phyloP scores from a whole-genome alignment of 2,113 vertebrate genomes.

The Elgaria multicarinata region DNA sequence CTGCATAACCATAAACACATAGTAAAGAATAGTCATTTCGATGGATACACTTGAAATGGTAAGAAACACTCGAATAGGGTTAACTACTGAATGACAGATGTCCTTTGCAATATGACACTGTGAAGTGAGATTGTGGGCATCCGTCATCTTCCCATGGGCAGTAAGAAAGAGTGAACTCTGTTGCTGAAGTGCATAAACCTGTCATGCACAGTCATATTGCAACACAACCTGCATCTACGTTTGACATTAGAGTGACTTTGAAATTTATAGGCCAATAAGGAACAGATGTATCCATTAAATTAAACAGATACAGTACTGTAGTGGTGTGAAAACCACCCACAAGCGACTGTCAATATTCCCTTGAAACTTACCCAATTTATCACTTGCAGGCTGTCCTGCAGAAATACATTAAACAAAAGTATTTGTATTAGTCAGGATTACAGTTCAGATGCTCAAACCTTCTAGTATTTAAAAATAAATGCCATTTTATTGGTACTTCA shows the following conservation, averaged over 20 bases:
- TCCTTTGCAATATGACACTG: fast-evolving
- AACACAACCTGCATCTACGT: slow-evolving; percentile 36
- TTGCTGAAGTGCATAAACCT: slow-evolving; percentile 42
- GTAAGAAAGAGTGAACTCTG: slow-evolving; percentile 37
- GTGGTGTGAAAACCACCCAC: not conserved
- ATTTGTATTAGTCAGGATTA: slow-evolving; percentile 27
- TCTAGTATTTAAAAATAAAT: slow-evolving; percentile 15
- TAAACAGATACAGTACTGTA: slow-evolving; percentile 26
- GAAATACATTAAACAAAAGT: not conserved
- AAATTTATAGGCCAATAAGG: slow-evolving; percentile 50
- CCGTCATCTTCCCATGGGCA: slow-evolving; percentile 32
- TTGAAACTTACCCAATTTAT: slow-evolving; percentile 35
- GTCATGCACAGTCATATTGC: slow-evolving; percentile 33
- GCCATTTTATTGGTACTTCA: not conserved
- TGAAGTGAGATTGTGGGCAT: not conserved
- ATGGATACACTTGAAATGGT: not conserved
- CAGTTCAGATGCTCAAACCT: slow-evolving; percentile 14
- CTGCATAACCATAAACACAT: not conserved
- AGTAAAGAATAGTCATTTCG: not conserved
- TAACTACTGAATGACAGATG: slow-evolving; percentile 29
- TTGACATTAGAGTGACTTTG: slow-evolving; percentile 45
- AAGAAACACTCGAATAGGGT: not conserved
- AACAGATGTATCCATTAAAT: slow-evolving; percentile 56
- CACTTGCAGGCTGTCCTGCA: slow-evolving; percentile 27
- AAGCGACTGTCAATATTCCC: slow-evolving; percentile 6